phyloP scores from a whole-genome alignment of 1,140 invertebrate genomes.

The Pristionchus pacificus region DNA sequence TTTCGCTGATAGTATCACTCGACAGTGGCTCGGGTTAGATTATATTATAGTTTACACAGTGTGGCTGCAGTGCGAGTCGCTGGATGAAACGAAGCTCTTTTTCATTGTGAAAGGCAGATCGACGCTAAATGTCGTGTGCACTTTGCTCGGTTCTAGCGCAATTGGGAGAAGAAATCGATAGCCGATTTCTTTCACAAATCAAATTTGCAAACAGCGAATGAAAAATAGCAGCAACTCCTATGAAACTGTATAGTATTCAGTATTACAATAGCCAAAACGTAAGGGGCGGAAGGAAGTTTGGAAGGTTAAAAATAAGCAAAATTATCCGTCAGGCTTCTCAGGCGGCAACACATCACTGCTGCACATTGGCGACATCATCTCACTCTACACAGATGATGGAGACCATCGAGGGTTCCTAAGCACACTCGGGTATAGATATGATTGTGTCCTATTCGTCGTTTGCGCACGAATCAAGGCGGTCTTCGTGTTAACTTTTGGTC shows the following conservation, averaged over 20 bases:
- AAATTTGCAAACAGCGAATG: conserved; percentile 3
- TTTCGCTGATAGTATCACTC: too few species aligned
- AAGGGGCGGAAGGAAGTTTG: conserved; percentile 3
- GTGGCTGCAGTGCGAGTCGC: too few species aligned
- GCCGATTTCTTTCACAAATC: too few species aligned
- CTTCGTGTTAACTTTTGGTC: conserved; percentile 10
- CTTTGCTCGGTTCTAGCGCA: too few species aligned
- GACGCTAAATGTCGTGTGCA: too few species aligned
- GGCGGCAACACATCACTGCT: conserved; percentile 40
- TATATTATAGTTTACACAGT: too few species aligned
- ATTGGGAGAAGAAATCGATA: too few species aligned
- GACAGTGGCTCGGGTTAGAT: too few species aligned
- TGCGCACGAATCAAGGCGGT: too few species aligned
- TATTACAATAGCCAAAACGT: background rate
- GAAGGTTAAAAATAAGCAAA: background rate
- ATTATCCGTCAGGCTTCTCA: conserved; percentile 1
- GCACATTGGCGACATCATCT: conserved; percentile 55
- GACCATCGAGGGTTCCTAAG: conserved; percentile 53
- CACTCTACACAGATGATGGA: conserved; percentile 47
- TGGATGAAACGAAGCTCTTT: too few species aligned
- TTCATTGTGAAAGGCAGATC: too few species aligned
- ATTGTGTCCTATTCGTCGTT: too few species aligned
- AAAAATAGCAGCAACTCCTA: background rate
- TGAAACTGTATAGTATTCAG: background rate
- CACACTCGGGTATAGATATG: conserved; percentile 43